Percentiles rank a stretch among this genome's conserved stretches.
phyloP scores from a whole-genome alignment of 2,888 invertebrate species.

The Hemicrepidius hirtus region DNA sequence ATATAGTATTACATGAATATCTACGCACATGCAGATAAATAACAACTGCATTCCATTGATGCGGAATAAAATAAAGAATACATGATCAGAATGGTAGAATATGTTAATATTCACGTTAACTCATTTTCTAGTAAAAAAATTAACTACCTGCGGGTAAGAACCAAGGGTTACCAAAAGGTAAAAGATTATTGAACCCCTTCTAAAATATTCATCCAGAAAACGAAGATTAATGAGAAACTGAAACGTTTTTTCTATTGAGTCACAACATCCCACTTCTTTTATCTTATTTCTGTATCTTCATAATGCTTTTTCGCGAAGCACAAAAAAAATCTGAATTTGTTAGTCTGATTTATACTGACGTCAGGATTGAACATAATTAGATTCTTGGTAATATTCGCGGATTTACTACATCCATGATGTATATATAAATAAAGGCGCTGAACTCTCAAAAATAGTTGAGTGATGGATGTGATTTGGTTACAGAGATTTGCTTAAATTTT shows the following conservation, averaged over 20 bases:
- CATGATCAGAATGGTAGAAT: too few species aligned
- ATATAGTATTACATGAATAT: too few species aligned
- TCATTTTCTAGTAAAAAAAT: too few species aligned
- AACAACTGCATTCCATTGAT: too few species aligned
- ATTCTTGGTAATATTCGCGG: constrained; percentile 18
- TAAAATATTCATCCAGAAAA: constrained; percentile 8
- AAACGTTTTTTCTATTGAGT: constrained; percentile 8
- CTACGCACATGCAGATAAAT: too few species aligned
- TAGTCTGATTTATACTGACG: constrained; percentile 26
- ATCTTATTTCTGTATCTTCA: constrained; percentile 15
- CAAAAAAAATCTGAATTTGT: constrained; percentile 17
- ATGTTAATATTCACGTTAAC: too few species aligned
- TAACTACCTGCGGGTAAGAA: too few species aligned
- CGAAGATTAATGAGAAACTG: constrained; percentile 18
- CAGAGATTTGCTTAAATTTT: too few species aligned
- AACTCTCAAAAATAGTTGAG: constrained; percentile 8
- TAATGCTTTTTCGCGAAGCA: constrained; percentile 5
- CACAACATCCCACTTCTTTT: constrained; percentile 11
- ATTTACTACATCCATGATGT: constrained; percentile 25
- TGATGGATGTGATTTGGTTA: not conserved
- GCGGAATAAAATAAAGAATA: too few species aligned
- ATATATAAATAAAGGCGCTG: constrained; percentile 27
- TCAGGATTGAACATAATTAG: constrained; percentile 18
- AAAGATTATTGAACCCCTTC: constrained; percentile 13
- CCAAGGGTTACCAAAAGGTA: not conserved